Evolutionary conservation across 2,888 invertebrate species (phyloP), one percentile per base, ranked within the genome.

Genomic region (Herminia tarsipennalis): DNA sequence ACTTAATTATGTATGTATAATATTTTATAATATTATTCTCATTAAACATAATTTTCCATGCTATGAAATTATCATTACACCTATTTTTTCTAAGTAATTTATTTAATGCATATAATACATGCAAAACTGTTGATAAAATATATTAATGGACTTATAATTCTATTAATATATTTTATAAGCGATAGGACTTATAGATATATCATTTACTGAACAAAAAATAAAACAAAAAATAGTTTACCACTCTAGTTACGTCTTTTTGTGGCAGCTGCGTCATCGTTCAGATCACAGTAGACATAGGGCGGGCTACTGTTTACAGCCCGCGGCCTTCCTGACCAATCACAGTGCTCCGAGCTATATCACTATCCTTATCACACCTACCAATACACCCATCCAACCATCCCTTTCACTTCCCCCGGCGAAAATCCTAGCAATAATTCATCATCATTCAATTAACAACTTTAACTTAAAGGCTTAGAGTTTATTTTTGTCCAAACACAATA

Each of bases 271-370:
- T 81, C 73, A 76, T 79, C 83, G 81, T 82, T 90, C n/a, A n/a
- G n/a, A n/a, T n/a, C 88, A 89, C 90, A 88, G 88, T 88, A 90
- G 90, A 89, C 90, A 89, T 89, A 91, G 91, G 92, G 92, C 90
- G 91, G 92, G 92, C 92, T 92, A 92, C 92, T 83, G 92, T 90
- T 88, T 89, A 89, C 88, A 82, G 91, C 92, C 91, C 88, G 90
- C 88, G 91, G 92, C 91, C 88, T 89, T 91, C 88, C 90, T 91
- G 90, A 92, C 92, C 92, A 92, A 92, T 92, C 92, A 91, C 90
- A 90, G 89, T 89, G 91, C 92, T 92, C 80, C 80, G 83, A 92
- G 91, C 91, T 85, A 91, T 91, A 83, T 87, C 67, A 13, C 73
- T 62, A 62, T 88, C 88, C 66, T 76, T 51, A 61, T 86, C 73